Conservation (phyloP, 2,113 vertebrate species). For the Pardalotus punctatus region DNA sequence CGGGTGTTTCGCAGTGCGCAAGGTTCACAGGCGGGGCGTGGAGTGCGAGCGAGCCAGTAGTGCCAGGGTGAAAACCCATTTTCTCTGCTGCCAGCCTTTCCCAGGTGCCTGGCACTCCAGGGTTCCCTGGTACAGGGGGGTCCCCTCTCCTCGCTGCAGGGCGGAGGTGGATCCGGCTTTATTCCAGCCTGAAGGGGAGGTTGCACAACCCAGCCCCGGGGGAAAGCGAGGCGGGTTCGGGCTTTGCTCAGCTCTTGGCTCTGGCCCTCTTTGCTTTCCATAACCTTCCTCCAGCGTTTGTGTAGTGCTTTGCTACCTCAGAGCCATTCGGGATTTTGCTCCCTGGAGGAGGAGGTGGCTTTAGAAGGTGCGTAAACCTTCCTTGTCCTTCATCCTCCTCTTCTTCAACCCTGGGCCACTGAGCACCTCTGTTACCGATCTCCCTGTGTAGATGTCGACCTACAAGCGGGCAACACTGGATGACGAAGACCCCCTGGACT, state of each 20-base stretch:
- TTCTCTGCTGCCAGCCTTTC: neutral
- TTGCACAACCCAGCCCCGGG: constrained; percentile 40
- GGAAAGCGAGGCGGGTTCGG: constrained; percentile 29
- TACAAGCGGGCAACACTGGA: constrained; percentile 94
- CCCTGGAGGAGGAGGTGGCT: neutral
- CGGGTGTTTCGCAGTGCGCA: neutral
- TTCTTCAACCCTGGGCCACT: constrained; percentile 61
- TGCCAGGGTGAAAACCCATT: neutral
- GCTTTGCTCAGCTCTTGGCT: constrained; percentile 50
- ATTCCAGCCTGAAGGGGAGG: constrained; percentile 28
- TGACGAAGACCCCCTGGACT: constrained; percentile 90
- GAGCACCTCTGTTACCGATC: constrained; percentile 77
- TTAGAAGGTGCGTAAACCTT: neutral
- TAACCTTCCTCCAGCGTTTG: neutral
- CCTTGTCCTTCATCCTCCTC: neutral
- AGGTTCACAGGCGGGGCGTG: rapidly evolving
- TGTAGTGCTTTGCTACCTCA: neutral
- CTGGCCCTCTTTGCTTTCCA: neutral
- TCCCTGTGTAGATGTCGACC: constrained; percentile 91
- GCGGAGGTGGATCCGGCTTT: neutral
- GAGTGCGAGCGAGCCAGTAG: rapidly evolving
- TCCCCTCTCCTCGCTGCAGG: neutral
- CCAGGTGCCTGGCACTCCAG: neutral
- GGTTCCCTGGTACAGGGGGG: neutral
- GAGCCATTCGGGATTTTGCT: neutral